Evolutionary conservation across 2,113 vertebrate species (phyloP).

Genomic region (Myrmecobius fasciatus): DNA sequence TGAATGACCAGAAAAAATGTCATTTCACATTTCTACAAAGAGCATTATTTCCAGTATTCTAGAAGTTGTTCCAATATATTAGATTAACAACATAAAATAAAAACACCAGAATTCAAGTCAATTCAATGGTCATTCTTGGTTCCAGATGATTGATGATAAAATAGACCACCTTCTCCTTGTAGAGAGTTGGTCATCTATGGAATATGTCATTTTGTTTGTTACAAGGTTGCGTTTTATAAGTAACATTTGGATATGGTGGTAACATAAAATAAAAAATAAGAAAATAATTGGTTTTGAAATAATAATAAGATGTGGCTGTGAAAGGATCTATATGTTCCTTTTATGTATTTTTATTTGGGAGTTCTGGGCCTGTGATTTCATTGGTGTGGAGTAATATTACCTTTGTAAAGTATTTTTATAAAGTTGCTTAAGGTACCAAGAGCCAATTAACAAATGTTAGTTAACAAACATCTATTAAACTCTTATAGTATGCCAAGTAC

Average conservation of each 20-base stretch:
- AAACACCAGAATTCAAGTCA: neutral
- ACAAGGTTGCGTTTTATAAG: neutral
- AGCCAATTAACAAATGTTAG: neutral
- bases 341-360: neutral
- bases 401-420: neutral
- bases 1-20: neutral
- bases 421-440: neutral
- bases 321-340: neutral
- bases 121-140: neutral
- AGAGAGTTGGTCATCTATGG: neutral
- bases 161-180: neutral
- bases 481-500: neutral
- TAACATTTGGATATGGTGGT: neutral
- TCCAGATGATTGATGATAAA: neutral
- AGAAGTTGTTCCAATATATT: neutral
- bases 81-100: neutral
- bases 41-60: neutral
- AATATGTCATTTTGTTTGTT: neutral
- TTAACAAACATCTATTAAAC: neutral
- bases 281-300: neutral
- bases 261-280: neutral
- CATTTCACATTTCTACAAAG: neutral
- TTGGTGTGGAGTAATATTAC: neutral
- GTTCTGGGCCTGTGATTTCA: neutral
- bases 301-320: neutral